Evolutionary conservation across 2,797 vertebrate species (phyloP), one percentile per base, ranked within the genome.

Genomic region (Chelonia mydas): DNA sequence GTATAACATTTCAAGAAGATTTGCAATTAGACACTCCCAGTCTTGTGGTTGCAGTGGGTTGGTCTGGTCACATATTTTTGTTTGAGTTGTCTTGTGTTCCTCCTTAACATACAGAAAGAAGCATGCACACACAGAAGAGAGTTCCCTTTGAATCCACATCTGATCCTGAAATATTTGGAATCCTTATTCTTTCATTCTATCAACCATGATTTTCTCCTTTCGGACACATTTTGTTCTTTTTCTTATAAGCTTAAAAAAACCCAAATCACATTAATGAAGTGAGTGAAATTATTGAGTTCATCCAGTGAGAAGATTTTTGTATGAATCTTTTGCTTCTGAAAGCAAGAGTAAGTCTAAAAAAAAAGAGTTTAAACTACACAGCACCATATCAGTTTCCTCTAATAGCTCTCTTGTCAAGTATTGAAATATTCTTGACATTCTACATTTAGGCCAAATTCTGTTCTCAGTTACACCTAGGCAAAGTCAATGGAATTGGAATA

Each of bases 1-100:
- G n/a, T 94, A 78, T 86, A 74, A 87, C 89, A 90, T 54, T 45
- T 65, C 41, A 25, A 84, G 88, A 91, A 7, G 17, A 83, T 57
- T 2, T 1, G 41, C 33, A 91, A 89, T 86, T 0, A 55, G 25
- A n/a, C 7, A 33, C 0, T 0, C 15, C 76, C 23, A 13, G 5
- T 12, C 37, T 72, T 37, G 28, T 59, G 15, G 28, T 77, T 83
- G 54, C 47, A 90, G 61, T 37, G 16, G 25, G 12, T 59, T 2
- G 3, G 45, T 45, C 9, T 61, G 76, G n/a, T 37, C 25, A 47
- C 45, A 45, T 41, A 15, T 76, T 76, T 47, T 76, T 76, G 45
- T 76, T 76, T 76, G 27, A 27, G 6, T 23, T 7, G 6, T 49
- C 51, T 9, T 27, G 13, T 77, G 41, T 54, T 76, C 6, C 8